A percentile compares a stretch with the other conserved stretches of the same genome.
phyloP scores from a whole-genome alignment of 2,888 invertebrate genomes.

The Eupithecia abbreviata region DNA sequence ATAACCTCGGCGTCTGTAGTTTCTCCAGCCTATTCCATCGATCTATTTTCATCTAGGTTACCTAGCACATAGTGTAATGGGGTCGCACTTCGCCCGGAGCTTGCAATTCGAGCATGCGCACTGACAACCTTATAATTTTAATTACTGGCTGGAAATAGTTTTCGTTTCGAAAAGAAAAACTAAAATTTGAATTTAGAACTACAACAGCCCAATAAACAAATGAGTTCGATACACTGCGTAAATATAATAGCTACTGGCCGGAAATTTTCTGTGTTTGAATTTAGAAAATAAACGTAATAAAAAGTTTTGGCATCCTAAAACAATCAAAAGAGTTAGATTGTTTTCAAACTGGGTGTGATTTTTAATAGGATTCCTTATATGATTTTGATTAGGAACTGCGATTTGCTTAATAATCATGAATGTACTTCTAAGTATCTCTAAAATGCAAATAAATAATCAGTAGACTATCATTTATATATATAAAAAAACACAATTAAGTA shows the following conservation, averaged over 20 bases:
- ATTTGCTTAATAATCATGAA: background rate
- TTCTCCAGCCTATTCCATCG: conserved; percentile 25
- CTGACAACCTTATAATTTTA: background rate
- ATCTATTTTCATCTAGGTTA: conserved; percentile 44
- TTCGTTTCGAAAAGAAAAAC: background rate
- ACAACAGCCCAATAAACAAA: background rate
- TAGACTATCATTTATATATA: background rate
- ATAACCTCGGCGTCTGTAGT: background rate
- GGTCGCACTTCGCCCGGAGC: conserved; percentile 41
- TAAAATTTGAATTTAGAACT: background rate
- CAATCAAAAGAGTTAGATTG: background rate
- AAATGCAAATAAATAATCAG: background rate
- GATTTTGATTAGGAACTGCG: background rate
- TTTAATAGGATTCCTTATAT: background rate
- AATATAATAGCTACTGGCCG: background rate
- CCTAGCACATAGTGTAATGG: conserved; percentile 39
- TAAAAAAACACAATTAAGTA: background rate
- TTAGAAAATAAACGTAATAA: background rate
- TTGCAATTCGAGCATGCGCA: conserved; percentile 47
- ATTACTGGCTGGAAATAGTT: background rate
- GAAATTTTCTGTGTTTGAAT: background rate
- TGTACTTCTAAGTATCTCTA: background rate
- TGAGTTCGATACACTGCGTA: background rate
- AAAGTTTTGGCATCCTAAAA: background rate
- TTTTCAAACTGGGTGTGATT: background rate